Evolutionary conservation across 2,888 invertebrate genomes (phyloP).

Genomic region (Opisthograptis luteolata): DNA sequence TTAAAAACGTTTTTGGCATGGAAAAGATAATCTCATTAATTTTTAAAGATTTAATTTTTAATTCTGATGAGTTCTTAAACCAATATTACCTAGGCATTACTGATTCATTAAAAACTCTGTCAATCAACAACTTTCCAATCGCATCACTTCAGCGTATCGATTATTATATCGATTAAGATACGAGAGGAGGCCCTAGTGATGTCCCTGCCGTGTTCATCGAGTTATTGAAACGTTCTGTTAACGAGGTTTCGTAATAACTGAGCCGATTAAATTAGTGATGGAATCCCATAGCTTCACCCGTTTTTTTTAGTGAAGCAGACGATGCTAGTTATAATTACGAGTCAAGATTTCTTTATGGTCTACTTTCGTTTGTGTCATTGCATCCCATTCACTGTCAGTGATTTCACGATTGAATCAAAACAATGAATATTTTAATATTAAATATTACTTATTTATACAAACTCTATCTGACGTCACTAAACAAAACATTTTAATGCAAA

Average conservation of each 20-base stretch:
- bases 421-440: no score
- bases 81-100: slow-evolving; percentile 14
- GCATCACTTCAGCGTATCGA: slow-evolving; percentile 46
- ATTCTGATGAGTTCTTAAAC: not conserved
- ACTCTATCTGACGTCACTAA: no score
- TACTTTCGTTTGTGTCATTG: no score
- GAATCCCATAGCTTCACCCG: slow-evolving; percentile 33
- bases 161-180: slow-evolving; percentile 67
- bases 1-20: no score
- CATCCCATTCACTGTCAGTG: no score
- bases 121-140: slow-evolving; percentile 21
- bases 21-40: no score
- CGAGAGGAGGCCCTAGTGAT: slow-evolving; percentile 38
- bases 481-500: no score
- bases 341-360: not conserved
- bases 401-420: no score
- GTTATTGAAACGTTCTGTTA: slow-evolving; percentile 36
- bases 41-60: not conserved
- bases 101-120: slow-evolving; percentile 15
- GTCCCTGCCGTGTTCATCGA: slow-evolving; percentile 20
- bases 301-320: slow-evolving; percentile 14
- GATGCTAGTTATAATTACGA: not conserved
- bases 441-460: no score
- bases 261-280: slow-evolving; percentile 42
- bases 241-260: slow-evolving; percentile 38